Evolutionary conservation across 2,888 invertebrate genomes (phyloP), one percentile per base, ranked within the genome.

Genomic region (Teinopalpus imperialis): DNA sequence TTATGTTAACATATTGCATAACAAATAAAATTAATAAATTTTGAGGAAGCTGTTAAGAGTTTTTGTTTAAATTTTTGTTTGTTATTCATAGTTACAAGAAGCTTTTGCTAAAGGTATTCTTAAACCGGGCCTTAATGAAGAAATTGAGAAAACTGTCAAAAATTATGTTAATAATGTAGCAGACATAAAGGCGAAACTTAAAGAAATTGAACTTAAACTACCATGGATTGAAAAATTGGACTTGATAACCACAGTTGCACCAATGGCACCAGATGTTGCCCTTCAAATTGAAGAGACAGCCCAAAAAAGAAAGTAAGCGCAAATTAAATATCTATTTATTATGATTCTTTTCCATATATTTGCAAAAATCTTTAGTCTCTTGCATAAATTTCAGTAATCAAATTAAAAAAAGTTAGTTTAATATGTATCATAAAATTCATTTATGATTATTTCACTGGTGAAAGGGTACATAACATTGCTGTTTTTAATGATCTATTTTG

Each of bases 211-310:
- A 61, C 71, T 93, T 27, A 90, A 93, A 41, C 74, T 97, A 40
- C 93, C 94, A 56, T 98, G 98, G 98, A 67, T 95, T 1, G 98
- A 98, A 78, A 91, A 93, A 6, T 76, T 98, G 44, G 97, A 98
- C 64, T 88, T 96, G 60, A 86, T 93, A 0, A 96, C 94, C 54
- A 87, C 90, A 10, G 91, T 94, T 12, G 96, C 97, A 0, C 94
- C 96, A 0, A 69, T 97, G 66, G 97, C 97, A 0, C 97, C 97
- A 0, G 97, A 97, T 74, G 81, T 97, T 23, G 94, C 94, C 0
- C 71, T 94, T 23, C 93, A 95, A 68, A 83, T 96, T 65, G 92
- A 94, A 59, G 93, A 94, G 46, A 94, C 95, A 42, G 93, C 95
- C 63, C 91, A 93, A 43, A 92, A 92, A 61, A 90, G 95, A 58